phyloP scores from a whole-genome alignment of 92 coral and sea anemone species.

The Meandrina meandrites region DNA sequence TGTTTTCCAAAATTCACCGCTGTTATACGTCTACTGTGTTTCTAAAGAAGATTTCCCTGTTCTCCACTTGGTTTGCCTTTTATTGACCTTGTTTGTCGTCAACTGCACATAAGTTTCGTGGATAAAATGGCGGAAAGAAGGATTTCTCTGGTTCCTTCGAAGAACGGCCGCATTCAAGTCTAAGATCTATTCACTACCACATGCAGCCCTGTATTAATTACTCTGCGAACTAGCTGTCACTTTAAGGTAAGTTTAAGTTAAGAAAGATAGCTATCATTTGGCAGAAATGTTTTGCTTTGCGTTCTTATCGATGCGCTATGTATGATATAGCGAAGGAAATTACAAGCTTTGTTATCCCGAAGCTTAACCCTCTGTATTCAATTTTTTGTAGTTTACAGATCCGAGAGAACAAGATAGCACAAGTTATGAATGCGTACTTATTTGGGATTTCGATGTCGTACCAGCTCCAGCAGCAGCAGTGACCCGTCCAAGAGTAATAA shows the following conservation, averaged over 20 bases:
- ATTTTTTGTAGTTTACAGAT: constrained; percentile 44
- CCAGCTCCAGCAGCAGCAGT: constrained; percentile 39
- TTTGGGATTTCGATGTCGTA: constrained; percentile 53
- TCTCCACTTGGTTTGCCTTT: no score
- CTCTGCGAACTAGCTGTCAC: constrained; percentile 48
- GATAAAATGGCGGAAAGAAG: no score
- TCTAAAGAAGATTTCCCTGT: no score
- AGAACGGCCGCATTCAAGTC: constrained; percentile 26
- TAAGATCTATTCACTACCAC: constrained; percentile 14
- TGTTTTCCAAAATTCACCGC: no score
- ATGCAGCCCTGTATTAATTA: constrained; percentile 41
- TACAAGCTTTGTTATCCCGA: neutral
- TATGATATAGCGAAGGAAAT: no score
- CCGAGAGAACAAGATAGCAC: constrained; percentile 32
- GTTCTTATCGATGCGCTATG: constrained; percentile 1
- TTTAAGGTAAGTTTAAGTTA: constrained; percentile 29
- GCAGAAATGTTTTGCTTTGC: neutral
- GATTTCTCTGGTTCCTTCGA: neutral
- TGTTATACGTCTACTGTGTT: no score
- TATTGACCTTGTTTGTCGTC: no score
- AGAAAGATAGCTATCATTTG: neutral
- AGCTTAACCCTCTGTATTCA: neutral
- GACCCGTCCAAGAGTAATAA: constrained; percentile 14
- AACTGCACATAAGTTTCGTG: no score
- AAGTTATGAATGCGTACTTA: constrained; percentile 15